Conservation (phyloP, 2,888 invertebrate species). For the Leucozona laternaria region DNA sequence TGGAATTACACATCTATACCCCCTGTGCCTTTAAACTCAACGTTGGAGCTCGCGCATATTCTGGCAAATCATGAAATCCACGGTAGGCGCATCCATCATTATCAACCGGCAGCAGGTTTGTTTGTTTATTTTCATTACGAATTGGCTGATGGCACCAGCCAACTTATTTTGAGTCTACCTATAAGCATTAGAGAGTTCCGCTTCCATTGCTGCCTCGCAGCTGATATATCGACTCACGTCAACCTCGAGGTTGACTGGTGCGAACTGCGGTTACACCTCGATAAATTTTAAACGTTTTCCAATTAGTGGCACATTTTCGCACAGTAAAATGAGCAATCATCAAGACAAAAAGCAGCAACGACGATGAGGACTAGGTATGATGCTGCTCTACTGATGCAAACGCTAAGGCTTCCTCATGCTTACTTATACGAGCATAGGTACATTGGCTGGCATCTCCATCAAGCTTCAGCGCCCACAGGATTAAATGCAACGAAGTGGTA, state of each 20-base stretch:
- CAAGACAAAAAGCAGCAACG: constrained; percentile 32
- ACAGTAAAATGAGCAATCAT: constrained; percentile 71
- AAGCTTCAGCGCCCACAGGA: constrained; percentile 26
- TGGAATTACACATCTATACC: constrained; percentile 40
- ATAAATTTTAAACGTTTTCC: constrained; percentile 73
- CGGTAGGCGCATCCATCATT: constrained; percentile 64
- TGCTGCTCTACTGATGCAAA: not conserved
- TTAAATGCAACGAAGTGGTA: constrained; percentile 65
- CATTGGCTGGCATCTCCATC: constrained; percentile 21
- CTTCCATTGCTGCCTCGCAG: constrained; percentile 41
- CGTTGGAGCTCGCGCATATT: not conserved
- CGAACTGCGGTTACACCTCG: constrained; percentile 65
- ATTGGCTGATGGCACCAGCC: constrained; percentile 41
- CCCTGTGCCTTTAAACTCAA: not conserved
- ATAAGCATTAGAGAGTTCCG: constrained; percentile 12
- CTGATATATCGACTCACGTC: constrained; percentile 67
- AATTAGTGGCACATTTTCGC: constrained; percentile 75
- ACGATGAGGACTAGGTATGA: constrained; percentile 3
- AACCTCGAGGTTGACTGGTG: constrained; percentile 42
- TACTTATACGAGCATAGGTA: not conserved
- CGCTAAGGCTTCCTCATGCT: not conserved
- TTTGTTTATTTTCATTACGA: constrained; percentile 73
- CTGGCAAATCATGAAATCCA: constrained; percentile 32
- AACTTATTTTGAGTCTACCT: not conserved
- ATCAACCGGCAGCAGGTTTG: constrained; percentile 71